These are phyloP conservation scores for Marisa cornuarietis DNA, from an alignment of 1,140 invertebrate genomes.

Conservation along the genomic window DNA sequence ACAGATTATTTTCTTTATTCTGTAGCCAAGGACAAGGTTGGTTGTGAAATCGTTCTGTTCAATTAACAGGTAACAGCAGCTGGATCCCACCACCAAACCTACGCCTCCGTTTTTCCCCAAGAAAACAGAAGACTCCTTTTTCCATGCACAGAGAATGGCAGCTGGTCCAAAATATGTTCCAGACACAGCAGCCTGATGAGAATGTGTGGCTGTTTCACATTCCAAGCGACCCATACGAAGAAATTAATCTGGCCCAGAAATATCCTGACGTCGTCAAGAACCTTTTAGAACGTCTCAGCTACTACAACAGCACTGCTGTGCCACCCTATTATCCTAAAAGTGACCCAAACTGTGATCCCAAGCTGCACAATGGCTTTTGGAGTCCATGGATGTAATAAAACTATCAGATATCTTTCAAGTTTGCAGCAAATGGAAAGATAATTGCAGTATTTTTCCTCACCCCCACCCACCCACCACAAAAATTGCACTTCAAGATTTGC, in stretches of 20 bases:
- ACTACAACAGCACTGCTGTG: constrained; percentile 49
- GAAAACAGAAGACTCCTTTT: neutral
- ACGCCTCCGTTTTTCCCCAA: neutral
- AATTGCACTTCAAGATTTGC: no score
- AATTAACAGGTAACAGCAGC: constrained; percentile 29
- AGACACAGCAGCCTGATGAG: constrained; percentile 21
- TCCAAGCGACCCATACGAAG: constrained; percentile 42
- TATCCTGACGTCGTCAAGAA: constrained; percentile 34
- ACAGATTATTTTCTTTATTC: no score
- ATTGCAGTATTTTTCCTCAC: no score
- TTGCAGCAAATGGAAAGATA: no score
- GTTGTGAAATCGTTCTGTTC: no score
- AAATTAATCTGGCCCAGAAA: constrained; percentile 37
- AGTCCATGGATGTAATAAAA: constrained; percentile 49
- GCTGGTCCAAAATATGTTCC: neutral
- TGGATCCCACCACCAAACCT: constrained; percentile 32
- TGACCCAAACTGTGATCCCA: constrained; percentile 48
- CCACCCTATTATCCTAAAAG: constrained; percentile 36
- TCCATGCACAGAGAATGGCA: no score
- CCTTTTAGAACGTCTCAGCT: constrained; percentile 41
- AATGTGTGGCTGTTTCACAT: constrained; percentile 58
- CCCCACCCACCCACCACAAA: no score
- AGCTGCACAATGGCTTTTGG: constrained; percentile 52
- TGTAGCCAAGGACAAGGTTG: no score
- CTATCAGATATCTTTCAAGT: no score